These are phyloP conservation scores for Sebastes glaucus DNA, from an alignment of 2,797 vertebrate genomes.

Conservation along the genomic window DNA sequence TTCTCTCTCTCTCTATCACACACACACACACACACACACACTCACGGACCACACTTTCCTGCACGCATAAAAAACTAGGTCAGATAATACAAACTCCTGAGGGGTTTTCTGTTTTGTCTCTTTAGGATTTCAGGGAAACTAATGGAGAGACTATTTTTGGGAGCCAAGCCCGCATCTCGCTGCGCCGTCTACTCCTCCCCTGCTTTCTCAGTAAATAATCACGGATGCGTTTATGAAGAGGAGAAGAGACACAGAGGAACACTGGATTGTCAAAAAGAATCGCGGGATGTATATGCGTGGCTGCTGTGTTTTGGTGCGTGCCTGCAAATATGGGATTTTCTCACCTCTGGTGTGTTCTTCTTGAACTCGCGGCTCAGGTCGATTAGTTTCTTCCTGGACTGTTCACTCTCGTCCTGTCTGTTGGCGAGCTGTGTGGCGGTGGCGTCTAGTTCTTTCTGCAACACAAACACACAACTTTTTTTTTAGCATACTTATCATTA, in stretches of 20 bases:
- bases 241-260: constrained; percentile 41
- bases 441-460: constrained; percentile 86
- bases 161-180: constrained; percentile 73
- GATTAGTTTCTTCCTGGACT: constrained; percentile 91
- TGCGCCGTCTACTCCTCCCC: constrained; percentile 63
- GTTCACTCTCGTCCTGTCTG: constrained; percentile 99
- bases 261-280: constrained; percentile 34
- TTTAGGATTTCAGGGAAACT: constrained; percentile 84
- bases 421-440: constrained; percentile 93
- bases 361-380: constrained; percentile 99
- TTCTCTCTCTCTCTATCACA: neutral
- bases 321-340: constrained; percentile 51
- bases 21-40: neutral
- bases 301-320: constrained; percentile 15
- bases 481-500: neutral
- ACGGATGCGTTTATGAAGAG: constrained; percentile 56
- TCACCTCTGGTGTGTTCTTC: constrained; percentile 99
- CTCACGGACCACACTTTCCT: constrained; percentile 68
- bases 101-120: constrained; percentile 84
- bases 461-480: constrained; percentile 35
- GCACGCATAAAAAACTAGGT: constrained; percentile 80
- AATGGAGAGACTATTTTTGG: constrained; percentile 84
- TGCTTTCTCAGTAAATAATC: constrained; percentile 76
- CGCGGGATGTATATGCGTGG: neutral
- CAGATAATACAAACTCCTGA: constrained; percentile 83